phyloP scores from a whole-genome alignment of 2,113 vertebrate species.

The Candoia aspera region DNA sequence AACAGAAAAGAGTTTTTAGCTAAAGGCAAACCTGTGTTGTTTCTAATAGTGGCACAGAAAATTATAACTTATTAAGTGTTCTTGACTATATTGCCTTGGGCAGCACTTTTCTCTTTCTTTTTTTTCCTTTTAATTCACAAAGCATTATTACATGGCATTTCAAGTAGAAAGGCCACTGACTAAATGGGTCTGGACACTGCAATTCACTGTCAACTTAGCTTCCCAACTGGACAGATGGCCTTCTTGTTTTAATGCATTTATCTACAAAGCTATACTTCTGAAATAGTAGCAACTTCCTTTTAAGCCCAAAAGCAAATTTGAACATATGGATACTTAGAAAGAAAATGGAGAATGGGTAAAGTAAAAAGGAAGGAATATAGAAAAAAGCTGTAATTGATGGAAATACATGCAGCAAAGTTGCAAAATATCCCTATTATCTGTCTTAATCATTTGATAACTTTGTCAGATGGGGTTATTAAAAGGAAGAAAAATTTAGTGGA shows the following conservation, averaged over 20 bases:
- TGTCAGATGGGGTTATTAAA: not conserved
- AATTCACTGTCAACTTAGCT: constrained; percentile 32
- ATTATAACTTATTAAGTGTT: constrained; percentile 41
- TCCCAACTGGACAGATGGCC: constrained; percentile 63
- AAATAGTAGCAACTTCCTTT: constrained; percentile 63
- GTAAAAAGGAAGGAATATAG: constrained; percentile 32
- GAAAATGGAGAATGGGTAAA: constrained; percentile 32
- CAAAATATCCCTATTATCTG: not conserved
- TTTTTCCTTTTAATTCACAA: no score
- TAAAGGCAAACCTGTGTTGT: not conserved
- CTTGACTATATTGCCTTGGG: constrained; percentile 43
- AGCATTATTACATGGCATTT: constrained; percentile 26
- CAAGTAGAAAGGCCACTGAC: constrained; percentile 39
- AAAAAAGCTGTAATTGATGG: constrained; percentile 39
- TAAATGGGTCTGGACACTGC: constrained; percentile 47
- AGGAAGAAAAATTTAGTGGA: not conserved
- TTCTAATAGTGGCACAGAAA: not conserved
- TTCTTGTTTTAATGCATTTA: constrained; percentile 54
- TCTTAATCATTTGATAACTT: not conserved
- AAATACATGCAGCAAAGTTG: not conserved
- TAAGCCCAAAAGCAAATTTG: constrained; percentile 51
- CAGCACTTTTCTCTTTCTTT: constrained; percentile 31
- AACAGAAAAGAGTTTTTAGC: not conserved
- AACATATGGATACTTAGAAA: constrained; percentile 53
- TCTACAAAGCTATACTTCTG: constrained; percentile 47